Conservation (phyloP, 2,888 invertebrate species). For the Dasypogon diadema region DNA sequence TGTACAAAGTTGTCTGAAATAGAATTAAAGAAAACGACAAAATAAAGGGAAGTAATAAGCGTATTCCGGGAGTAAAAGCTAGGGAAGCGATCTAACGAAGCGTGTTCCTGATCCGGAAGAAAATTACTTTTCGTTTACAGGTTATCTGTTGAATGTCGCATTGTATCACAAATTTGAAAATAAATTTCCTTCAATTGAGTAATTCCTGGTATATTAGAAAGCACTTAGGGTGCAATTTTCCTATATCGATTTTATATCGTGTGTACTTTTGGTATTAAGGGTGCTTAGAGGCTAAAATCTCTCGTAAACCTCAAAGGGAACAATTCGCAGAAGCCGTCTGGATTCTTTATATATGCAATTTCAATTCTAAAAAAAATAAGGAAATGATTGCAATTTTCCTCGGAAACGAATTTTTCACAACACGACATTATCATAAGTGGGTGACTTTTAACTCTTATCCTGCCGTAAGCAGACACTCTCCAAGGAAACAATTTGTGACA, state of each 20-base stretch:
- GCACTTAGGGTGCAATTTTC: background rate
- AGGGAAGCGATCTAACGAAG: constrained; percentile 23
- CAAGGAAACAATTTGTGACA: background rate
- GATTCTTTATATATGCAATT: too few relatives aligned
- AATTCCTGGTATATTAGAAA: constrained; percentile 14
- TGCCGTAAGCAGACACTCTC: too few relatives aligned
- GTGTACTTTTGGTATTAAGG: too few relatives aligned
- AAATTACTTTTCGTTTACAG: constrained; percentile 33
- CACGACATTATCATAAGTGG: too few relatives aligned
- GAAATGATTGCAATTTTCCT: too few relatives aligned
- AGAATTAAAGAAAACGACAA: constrained; percentile 18
- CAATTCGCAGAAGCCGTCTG: too few relatives aligned
- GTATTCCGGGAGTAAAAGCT: background rate
- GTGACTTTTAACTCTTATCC: too few relatives aligned
- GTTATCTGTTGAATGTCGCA: constrained; percentile 33
- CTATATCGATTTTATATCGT: too few relatives aligned
- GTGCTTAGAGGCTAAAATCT: too few relatives aligned
- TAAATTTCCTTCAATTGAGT: constrained; percentile 5
- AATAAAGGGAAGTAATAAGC: constrained; percentile 23
- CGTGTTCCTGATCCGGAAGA: constrained; percentile 21
- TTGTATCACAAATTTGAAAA: constrained; percentile 3
- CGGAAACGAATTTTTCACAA: too few relatives aligned
- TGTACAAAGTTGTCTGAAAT: constrained; percentile 3
- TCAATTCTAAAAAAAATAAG: too few relatives aligned
- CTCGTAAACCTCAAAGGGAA: too few relatives aligned